A percentile compares a stretch with the other conserved stretches of the same genome.
phyloP scores from a whole-genome alignment of 2,888 invertebrate genomes.

The Oscheius myriophilus region DNA sequence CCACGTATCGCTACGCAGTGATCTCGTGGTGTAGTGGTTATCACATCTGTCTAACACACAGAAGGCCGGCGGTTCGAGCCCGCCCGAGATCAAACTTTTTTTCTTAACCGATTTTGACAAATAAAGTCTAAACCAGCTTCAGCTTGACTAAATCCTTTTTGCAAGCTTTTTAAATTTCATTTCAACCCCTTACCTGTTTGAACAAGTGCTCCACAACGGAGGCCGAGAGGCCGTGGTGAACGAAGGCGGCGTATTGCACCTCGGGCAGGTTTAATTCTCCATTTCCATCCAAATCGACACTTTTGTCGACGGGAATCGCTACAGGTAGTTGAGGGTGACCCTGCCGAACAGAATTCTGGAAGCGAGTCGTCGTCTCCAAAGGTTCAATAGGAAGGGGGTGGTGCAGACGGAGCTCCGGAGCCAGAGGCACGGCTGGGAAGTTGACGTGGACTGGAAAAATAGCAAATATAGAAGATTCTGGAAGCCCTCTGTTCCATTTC shows the following conservation, averaged over 20 bases:
- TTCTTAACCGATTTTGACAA: too few species aligned
- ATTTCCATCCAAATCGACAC: slow-evolving; percentile 65
- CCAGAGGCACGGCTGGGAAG: neutral
- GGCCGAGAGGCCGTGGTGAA: slow-evolving; percentile 67
- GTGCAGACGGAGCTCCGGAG: neutral
- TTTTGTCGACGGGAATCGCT: slow-evolving; percentile 53
- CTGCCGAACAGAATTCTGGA: neutral
- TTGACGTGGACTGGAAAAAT: slow-evolving; percentile 7
- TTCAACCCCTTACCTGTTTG: slow-evolving; percentile 50
- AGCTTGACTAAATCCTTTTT: too few species aligned
- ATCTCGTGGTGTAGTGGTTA: too few species aligned
- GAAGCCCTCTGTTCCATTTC: too few species aligned
- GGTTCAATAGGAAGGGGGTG: slow-evolving; percentile 2
- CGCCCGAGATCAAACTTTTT: slow-evolving; percentile 48
- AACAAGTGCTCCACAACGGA: slow-evolving; percentile 67
- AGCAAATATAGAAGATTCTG: too few species aligned
- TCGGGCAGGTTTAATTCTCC: slow-evolving; percentile 63
- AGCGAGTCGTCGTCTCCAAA: slow-evolving; percentile 16
- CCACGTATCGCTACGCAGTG: too few species aligned
- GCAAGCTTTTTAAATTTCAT: too few species aligned
- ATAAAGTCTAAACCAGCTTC: too few species aligned
- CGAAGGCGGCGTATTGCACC: slow-evolving; percentile 68
- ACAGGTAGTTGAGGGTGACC: slow-evolving; percentile 6
- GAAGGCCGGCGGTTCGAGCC: slow-evolving; percentile 58
- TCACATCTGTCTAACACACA: slow-evolving; percentile 54